Evolutionary conservation across 2,888 invertebrate species (phyloP), one percentile per base, ranked within the genome.

Genomic region (Drosophila antonietae): DNA sequence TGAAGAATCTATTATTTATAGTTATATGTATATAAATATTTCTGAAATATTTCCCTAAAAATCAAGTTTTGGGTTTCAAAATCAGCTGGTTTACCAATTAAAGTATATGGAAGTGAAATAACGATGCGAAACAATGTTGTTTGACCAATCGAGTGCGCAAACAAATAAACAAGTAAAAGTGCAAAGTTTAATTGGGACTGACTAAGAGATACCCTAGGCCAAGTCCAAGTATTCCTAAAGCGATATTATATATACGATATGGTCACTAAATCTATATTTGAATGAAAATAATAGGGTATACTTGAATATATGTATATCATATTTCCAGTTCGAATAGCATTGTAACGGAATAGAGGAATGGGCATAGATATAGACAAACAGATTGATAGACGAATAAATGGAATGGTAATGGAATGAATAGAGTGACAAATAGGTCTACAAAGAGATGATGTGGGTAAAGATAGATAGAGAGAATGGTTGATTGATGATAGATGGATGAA

Each of bases 51-150:
- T 37, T 12, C 0, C 12, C 33, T 12, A 10, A 28, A 65, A 65
- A 35, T 55, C 18, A 7, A 49, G 35, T 41, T 31, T 64, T 20
- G 1, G 14, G 14, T 65, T 64, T 52, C 39, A 28, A 39, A 66
- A 47, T 46, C 31, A 10, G 62, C 18, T 49, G 18, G 12, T 9
- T 18, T 37, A 15, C 4, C n/a, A 44, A 67, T 58, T 62, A 49
- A 35, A 23, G n/a, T 18, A 57, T 61, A 33, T 37, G 28, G 44
- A 75, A 75, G 43, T 61, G 58, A 57, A 65, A 56, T 70, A 63
- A 47, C 2, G 33, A 18, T 18, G 18, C 51, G 35, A 51, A 20
- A 35, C 51, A 51, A 35, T 51, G 33, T 35, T 58, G 58, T 68
- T 60, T 31, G 37, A 2, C 23, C 46, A 51, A 56, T 23, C 39